Evolutionary conservation across 30 jellyfish, hydroid and myxozoan genomes (phyloP).

Genomic region (Catostylus mosaicus): DNA sequence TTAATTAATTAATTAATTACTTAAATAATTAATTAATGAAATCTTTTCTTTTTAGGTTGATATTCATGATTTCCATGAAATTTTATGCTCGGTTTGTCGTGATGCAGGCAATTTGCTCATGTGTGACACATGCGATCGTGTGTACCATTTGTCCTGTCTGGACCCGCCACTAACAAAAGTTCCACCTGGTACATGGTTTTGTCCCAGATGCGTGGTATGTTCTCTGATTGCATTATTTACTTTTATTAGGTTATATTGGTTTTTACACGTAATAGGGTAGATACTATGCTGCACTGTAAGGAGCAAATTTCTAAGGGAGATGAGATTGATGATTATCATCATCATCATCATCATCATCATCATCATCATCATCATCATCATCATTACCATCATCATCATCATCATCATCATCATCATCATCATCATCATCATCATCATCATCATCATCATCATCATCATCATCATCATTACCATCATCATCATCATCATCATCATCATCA

Average conservation of each 20-base stretch:
- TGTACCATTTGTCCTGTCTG: slow-evolving; percentile 63
- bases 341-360: neutral
- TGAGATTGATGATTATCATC: neutral
- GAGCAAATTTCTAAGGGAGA: too few species aligned
- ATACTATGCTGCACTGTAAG: too few species aligned
- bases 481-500: neutral
- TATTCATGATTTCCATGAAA: slow-evolving; percentile 66
- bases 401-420: neutral
- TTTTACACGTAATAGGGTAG: too few species aligned
- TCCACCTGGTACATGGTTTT: slow-evolving; percentile 78
- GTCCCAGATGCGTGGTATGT: slow-evolving; percentile 73
- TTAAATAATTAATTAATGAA: neutral
- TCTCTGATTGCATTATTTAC: too few species aligned
- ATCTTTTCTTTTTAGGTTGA: slow-evolving; percentile 30
- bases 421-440: neutral
- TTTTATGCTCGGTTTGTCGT: slow-evolving; percentile 62
- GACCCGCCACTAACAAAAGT: slow-evolving; percentile 66
- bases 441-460: neutral
- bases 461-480: neutral
- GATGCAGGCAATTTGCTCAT: slow-evolving; percentile 65
- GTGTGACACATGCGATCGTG: slow-evolving; percentile 81
- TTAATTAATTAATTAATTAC: too few species aligned
- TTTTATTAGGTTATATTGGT: too few species aligned
- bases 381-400: neutral
- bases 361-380: neutral